phyloP scores from a whole-genome alignment of 2,797 vertebrate species.

The Helostoma temminkii region DNA sequence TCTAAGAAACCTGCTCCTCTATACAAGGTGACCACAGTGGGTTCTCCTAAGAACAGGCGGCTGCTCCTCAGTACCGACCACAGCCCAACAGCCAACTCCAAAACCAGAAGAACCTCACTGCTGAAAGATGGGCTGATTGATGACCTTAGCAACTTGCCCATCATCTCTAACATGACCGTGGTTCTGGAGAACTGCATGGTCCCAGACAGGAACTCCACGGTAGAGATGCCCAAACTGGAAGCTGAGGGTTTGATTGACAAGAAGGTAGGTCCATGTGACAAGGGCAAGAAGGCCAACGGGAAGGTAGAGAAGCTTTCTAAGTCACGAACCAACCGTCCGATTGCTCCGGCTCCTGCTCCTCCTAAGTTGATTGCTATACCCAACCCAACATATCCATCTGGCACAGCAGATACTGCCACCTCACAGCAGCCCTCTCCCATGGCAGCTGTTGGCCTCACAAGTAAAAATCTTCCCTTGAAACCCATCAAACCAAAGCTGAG shows the following conservation, averaged over 20 bases:
- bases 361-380: constrained; percentile 98
- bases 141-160: constrained; percentile 92
- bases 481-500: constrained; percentile 98
- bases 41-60: constrained; percentile 92
- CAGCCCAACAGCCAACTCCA: constrained; percentile 84
- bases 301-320: constrained; percentile 96
- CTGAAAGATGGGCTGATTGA: constrained; percentile 91
- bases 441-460: constrained; percentile 89
- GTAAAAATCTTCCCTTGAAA: constrained; percentile 94
- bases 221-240: constrained; percentile 98
- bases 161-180: constrained; percentile 97
- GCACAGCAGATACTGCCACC: constrained; percentile 85
- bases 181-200: constrained; percentile 92
- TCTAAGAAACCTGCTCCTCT: constrained; percentile 90
- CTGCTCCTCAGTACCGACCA: constrained; percentile 89
- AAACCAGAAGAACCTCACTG: constrained; percentile 91
- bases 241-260: constrained; percentile 96
- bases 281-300: constrained; percentile 91
- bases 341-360: constrained; percentile 92
- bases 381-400: constrained; percentile 87
- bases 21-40: constrained; percentile 87
- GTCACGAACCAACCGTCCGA: constrained; percentile 91
- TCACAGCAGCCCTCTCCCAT: constrained; percentile 88
- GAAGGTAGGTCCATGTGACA: constrained; percentile 87
- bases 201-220: constrained; percentile 87